A percentile compares a stretch with the other conserved stretches of the same genome.
These are phyloP conservation scores for Diabrotica balteata DNA, from an alignment of 2,888 invertebrate genomes.

Conservation along the genomic window DNA sequence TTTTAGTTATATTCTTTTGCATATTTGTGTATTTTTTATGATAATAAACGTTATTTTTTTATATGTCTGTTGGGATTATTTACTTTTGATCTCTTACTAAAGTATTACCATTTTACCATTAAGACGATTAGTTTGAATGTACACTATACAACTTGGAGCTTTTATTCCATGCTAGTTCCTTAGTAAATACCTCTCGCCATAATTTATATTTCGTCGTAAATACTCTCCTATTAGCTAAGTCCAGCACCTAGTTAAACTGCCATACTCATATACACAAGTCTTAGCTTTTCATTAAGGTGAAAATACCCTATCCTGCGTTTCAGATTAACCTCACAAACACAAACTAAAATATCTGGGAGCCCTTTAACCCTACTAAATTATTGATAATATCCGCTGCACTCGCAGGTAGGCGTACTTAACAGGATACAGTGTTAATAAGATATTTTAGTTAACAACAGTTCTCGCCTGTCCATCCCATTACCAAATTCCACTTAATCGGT, in stretches of 20 bases:
- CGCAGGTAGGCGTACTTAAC: conserved; percentile 14
- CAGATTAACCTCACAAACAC: conserved; percentile 15
- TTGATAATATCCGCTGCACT: conserved; percentile 20
- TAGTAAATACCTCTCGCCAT: no score
- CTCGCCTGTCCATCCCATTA: conserved; percentile 36
- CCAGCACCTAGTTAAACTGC: conserved; percentile 6
- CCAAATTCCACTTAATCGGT: conserved; percentile 38
- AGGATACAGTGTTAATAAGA: conserved; percentile 33
- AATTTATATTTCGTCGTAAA: neutral
- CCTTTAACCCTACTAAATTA: conserved; percentile 18
- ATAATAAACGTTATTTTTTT: no score
- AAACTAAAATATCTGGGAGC: conserved; percentile 10
- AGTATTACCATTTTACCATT: no score
- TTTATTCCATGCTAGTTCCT: no score
- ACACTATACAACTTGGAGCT: no score
- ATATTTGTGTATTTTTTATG: no score
- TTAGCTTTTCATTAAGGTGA: conserved; percentile 7
- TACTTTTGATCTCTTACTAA: no score
- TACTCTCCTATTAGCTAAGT: conserved; percentile 2
- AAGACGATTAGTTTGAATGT: no score
- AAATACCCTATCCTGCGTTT: neutral
- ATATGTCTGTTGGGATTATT: no score
- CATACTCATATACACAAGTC: neutral
- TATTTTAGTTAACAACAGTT: conserved; percentile 31
- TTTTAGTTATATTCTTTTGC: no score